Evolutionary conservation across 2,888 invertebrate genomes (phyloP).

Genomic region (Incurvaria masculella): DNA sequence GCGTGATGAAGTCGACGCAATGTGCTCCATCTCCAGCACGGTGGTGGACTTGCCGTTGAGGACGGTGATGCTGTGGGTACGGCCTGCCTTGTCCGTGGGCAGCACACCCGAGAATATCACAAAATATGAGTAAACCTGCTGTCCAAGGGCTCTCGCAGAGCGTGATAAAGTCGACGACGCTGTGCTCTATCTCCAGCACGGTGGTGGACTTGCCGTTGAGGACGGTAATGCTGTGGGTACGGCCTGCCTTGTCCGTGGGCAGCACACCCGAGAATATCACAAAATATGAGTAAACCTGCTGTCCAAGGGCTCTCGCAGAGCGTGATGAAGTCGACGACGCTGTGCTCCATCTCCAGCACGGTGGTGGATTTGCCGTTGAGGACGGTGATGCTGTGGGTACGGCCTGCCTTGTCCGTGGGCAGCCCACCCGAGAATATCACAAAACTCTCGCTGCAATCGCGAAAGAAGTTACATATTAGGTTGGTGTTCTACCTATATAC

Average conservation of each 20-base stretch:
- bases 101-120: constrained; percentile 97
- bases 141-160: constrained; percentile 93
- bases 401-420: constrained; percentile 84
- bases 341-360: constrained; percentile 98
- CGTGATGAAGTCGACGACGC: constrained; percentile 95
- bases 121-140: constrained; percentile 91
- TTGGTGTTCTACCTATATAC: too few relatives aligned
- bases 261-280: constrained; percentile 97
- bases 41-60: constrained; percentile 96
- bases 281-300: constrained; percentile 89
- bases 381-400: constrained; percentile 93
- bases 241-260: constrained; percentile 84
- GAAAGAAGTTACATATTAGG: too few relatives aligned
- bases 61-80: constrained; percentile 93
- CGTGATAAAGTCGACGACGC: constrained; percentile 95
- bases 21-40: constrained; percentile 98
- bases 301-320: constrained; percentile 93
- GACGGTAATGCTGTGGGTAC: constrained; percentile 93
- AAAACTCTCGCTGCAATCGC: constrained; percentile 75
- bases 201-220: constrained; percentile 96
- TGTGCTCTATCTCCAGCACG: constrained; percentile 98
- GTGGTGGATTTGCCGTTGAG: constrained; percentile 96
- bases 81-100: constrained; percentile 84
- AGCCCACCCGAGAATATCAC: constrained; percentile 97
- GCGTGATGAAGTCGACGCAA: constrained; percentile 92